phyloP scores from a whole-genome alignment of 2,888 invertebrate genomes.

The Ethmia dodecea region DNA sequence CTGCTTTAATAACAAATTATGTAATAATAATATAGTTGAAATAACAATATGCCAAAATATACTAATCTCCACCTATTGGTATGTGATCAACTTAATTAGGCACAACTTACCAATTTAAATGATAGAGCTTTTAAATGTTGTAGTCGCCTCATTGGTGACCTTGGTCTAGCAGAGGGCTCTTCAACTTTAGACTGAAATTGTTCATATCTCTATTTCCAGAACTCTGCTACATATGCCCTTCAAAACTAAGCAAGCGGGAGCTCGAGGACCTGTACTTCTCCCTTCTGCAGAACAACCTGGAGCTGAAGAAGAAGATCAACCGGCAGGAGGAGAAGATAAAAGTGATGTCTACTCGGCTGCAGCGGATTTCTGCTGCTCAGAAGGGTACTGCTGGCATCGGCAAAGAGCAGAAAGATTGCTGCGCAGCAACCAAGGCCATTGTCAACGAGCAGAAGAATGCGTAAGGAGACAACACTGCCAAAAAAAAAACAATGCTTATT shows the following conservation, averaged over 20 bases:
- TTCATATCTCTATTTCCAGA: background rate
- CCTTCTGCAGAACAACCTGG: slow-evolving; percentile 77
- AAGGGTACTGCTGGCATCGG: slow-evolving; percentile 20
- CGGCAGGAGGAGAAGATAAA: slow-evolving; percentile 75
- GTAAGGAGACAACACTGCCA: too few species aligned
- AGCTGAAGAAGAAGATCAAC: slow-evolving; percentile 79
- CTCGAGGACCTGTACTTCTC: slow-evolving; percentile 82
- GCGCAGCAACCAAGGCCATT: slow-evolving; percentile 33
- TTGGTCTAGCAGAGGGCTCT: too few species aligned
- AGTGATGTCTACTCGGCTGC: slow-evolving; percentile 43
- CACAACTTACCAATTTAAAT: too few species aligned
- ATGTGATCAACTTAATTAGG: too few species aligned
- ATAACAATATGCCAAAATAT: too few species aligned
- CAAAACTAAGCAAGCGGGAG: slow-evolving; percentile 79
- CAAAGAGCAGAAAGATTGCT: slow-evolving; percentile 40
- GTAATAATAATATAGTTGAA: too few species aligned
- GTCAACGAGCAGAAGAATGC: slow-evolving; percentile 46
- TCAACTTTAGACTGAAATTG: too few species aligned
- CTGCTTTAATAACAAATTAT: too few species aligned
- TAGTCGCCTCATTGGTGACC: too few species aligned
- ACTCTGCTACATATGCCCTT: slow-evolving; percentile 36
- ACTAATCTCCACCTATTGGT: too few species aligned
- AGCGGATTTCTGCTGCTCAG: slow-evolving; percentile 38
- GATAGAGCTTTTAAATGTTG: too few species aligned
- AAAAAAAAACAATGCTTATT: too few species aligned